These are phyloP conservation scores for Drosophila saltans DNA, from an alignment of 1,140 invertebrate genomes.

Conservation along the genomic window DNA sequence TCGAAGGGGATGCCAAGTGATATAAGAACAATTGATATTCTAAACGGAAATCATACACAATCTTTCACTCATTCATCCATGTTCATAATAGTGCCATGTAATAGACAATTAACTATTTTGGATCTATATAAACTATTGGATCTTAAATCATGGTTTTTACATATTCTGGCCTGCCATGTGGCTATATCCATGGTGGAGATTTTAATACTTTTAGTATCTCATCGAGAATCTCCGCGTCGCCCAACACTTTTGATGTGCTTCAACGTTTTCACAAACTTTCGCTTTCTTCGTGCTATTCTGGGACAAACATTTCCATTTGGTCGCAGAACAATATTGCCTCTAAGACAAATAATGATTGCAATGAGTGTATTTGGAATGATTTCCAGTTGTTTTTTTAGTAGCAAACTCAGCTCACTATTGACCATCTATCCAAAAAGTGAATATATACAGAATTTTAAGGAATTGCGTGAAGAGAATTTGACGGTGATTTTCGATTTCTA, in stretches of 20 bases:
- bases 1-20: background rate
- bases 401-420: conserved; percentile 49
- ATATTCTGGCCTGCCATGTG: conserved; percentile 30
- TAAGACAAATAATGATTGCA: conserved; percentile 38
- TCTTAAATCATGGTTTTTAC: background rate
- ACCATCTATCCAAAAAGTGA: conserved; percentile 14
- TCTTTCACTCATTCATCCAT: background rate
- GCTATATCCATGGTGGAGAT: conserved; percentile 30
- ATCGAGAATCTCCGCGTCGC: background rate
- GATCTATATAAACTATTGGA: conserved; percentile 23
- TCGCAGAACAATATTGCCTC: background rate
- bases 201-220: conserved; percentile 1
- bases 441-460: conserved; percentile 26
- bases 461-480: conserved; percentile 18
- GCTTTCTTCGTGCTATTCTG: conserved; percentile 27
- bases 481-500: background rate
- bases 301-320: conserved; percentile 30
- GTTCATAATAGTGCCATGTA: conserved; percentile 44
- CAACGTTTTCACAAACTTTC: conserved; percentile 35
- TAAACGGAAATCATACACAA: background rate
- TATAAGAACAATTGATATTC: background rate
- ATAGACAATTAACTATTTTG: background rate
- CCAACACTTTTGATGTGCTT: conserved; percentile 4
- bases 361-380: conserved; percentile 52
- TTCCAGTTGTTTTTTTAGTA: conserved; percentile 35